Conservation (phyloP, 2,113 vertebrate genomes). For the Onychorhynchus coronatus region DNA sequence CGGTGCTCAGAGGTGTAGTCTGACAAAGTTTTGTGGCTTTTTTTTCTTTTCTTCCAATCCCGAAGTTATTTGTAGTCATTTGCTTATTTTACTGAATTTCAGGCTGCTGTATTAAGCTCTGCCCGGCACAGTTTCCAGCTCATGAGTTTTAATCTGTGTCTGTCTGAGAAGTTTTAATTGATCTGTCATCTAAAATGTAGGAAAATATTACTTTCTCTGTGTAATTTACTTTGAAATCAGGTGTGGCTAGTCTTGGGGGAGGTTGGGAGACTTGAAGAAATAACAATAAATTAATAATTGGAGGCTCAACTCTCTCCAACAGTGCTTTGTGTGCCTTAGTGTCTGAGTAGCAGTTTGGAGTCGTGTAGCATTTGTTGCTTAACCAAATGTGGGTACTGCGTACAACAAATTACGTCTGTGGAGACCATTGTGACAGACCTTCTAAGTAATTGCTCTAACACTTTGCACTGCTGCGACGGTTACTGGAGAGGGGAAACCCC, state of each 20-base stretch:
- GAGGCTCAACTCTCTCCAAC: fast-evolving
- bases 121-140: neutral
- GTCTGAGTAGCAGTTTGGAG: neutral
- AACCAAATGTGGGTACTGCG: neutral
- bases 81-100: neutral
- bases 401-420: neutral
- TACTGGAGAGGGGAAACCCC: too few species aligned
- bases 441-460: neutral
- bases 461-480: neutral
- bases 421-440: neutral
- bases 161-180: neutral
- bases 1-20: neutral
- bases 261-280: neutral
- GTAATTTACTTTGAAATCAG: neutral
- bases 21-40: neutral
- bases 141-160: neutral
- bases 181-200: neutral
- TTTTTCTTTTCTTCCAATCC: neutral
- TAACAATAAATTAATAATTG: neutral
- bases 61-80: neutral
- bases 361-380: neutral
- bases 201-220: neutral
- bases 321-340: neutral
- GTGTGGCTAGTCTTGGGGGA: neutral
- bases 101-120: neutral